Evolutionary conservation across 2,113 vertebrate species (phyloP).

Genomic region (Catharus fuscescens): DNA sequence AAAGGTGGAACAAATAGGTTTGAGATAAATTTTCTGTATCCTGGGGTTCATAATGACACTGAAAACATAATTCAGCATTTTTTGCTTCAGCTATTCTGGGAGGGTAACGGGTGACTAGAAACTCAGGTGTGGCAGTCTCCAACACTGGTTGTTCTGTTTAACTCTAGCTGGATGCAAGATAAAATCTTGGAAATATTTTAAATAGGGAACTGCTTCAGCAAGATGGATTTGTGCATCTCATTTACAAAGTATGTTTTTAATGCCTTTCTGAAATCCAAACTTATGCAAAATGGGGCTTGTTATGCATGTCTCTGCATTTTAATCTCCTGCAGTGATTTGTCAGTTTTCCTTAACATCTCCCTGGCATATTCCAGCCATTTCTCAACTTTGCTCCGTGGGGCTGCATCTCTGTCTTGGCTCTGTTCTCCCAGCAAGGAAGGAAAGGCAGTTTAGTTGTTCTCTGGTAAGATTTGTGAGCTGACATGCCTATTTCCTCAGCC

Average conservation of each 20-base stretch:
- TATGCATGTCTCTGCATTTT: slow-evolving; percentile 50
- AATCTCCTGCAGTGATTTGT: slow-evolving; percentile 52
- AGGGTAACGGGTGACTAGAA: background rate
- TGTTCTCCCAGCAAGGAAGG: background rate
- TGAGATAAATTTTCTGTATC: background rate
- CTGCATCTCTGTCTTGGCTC: background rate
- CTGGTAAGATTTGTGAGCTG: background rate
- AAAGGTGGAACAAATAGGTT: background rate
- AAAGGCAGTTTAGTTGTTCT: background rate
- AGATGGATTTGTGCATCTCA: slow-evolving; percentile 44
- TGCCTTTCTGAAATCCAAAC: slow-evolving; percentile 21
- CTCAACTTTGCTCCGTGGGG: background rate
- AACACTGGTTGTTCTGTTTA: background rate
- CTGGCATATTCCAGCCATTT: slow-evolving; percentile 7
- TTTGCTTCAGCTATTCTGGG: background rate
- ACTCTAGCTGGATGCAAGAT: slow-evolving; percentile 25
- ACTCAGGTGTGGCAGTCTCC: slow-evolving; percentile 32
- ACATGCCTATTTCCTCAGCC: background rate
- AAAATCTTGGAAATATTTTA: slow-evolving; percentile 54
- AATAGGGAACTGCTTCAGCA: slow-evolving; percentile 53
- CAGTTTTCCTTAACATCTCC: slow-evolving; percentile 24
- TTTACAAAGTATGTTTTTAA: slow-evolving; percentile 58
- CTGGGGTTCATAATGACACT: background rate
- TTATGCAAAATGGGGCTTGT: slow-evolving; percentile 7
- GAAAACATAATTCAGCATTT: background rate